A percentile compares a stretch with the other conserved stretches of the same genome.
Evolutionary conservation across 2,888 invertebrate genomes (phyloP).

Genomic region (Archips xylosteana): DNA sequence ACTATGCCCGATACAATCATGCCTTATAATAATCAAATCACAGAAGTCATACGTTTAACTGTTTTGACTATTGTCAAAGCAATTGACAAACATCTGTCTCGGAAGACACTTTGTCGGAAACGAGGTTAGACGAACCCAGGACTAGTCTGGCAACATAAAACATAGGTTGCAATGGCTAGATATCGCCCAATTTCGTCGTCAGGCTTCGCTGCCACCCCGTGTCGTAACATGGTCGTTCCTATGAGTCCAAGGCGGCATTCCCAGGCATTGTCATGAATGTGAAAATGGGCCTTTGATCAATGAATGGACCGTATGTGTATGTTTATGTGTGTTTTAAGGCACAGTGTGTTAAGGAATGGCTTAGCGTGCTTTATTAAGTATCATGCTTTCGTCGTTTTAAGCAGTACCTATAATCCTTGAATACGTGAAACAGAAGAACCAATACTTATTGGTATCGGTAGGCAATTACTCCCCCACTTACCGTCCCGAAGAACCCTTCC

Average conservation of each 20-base stretch:
- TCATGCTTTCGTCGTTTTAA: slow-evolving; percentile 15
- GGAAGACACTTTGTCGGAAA: neutral
- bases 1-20: neutral
- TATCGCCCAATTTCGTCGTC: too few relatives aligned
- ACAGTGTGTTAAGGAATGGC: neutral
- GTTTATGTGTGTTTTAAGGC: neutral
- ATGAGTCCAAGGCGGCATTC: too few relatives aligned
- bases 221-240: too few relatives aligned
- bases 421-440: neutral
- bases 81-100: too few relatives aligned
- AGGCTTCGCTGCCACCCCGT: too few relatives aligned
- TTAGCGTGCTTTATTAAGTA: neutral
- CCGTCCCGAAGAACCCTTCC: too few relatives aligned
- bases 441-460: neutral
- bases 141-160: too few relatives aligned
- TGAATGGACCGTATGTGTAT: neutral
- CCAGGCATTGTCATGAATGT: neutral
- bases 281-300: neutral
- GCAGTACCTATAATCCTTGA: neutral
- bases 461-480: too few relatives aligned
- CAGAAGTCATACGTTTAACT: neutral
- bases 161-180: too few relatives aligned
- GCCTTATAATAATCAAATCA: neutral
- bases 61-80: too few relatives aligned
- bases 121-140: too few relatives aligned